These are phyloP conservation scores for Teleiodes luculella DNA, from an alignment of 2,888 invertebrate species.

Conservation along the genomic window DNA sequence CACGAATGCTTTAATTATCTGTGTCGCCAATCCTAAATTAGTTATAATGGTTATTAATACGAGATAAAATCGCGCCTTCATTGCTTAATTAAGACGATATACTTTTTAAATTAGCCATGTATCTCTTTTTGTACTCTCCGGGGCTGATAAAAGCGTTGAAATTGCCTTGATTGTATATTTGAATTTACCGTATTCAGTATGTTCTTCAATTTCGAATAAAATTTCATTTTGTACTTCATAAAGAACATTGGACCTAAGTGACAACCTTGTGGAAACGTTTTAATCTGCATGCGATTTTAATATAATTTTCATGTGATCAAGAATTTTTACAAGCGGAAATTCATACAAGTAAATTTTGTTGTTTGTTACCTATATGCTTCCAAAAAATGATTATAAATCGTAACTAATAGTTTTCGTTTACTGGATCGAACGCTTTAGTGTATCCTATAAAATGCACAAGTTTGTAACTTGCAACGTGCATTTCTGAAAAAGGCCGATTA, in stretches of 20 bases:
- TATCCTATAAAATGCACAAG: not conserved
- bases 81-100: conserved; percentile 10
- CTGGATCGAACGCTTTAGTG: not conserved
- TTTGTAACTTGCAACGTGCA: no score
- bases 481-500: no score
- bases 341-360: no score
- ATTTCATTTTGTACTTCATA: not conserved
- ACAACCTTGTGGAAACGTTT: not conserved
- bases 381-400: no score
- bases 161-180: not conserved
- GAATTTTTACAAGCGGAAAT: no score
- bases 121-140: no score
- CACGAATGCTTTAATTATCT: conserved; percentile 70
- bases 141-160: not conserved
- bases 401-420: not conserved
- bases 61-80: conserved; percentile 19
- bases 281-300: no score
- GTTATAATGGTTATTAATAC: conserved; percentile 55
- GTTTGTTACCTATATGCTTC: no score
- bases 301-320: no score
- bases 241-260: not conserved
- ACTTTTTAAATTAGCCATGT: no score
- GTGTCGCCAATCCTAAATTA: conserved; percentile 67
- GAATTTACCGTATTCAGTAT: no score
- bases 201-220: not conserved